Base-by-base conservation (phyloP, 2,888 invertebrate genomes). In the Hypena proboscidalis region DNA sequence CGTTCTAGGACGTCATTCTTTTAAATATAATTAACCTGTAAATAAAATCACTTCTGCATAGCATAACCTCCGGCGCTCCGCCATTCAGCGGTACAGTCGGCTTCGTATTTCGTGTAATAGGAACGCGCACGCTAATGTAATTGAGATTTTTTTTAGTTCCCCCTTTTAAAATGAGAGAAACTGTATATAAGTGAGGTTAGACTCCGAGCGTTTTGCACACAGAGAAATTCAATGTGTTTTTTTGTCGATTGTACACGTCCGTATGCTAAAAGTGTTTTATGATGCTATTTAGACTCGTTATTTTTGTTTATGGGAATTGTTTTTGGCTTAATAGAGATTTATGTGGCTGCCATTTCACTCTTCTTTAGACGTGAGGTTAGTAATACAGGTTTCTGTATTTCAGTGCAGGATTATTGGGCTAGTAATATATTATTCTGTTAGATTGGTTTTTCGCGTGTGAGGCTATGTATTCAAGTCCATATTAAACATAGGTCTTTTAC, bases 101-200 rank as follows among this genome's bases (percentile, higher is more conserved):
- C 21, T 53, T 59, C 72, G 65, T 69, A 69, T 78, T 79, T 71
- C 68, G 64, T 67, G 76, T 78, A 81, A 81, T 80, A 70, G 73
- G 59, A 70, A 67, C 72, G 66, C 65, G 61, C 72, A 68, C 70
- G 80, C 79, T 87, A 87, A 85, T 87, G 87, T 87, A 85, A 87
- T 87, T 85, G 85, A 77, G 68, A 74, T 61, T 74, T 65, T 77
- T 82, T 78, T 70, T 58, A 57, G 67, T 74, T 71, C 58, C 57
- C 64, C 60, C 70, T 75, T 77, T 79, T 70, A 69, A 72, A 79
- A 67, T 57, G 65, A 69, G 70, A 66, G 67, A 74, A 71, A 70
- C 64, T 66, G 64, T 66, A 60, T 69, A 65, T 65, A 56, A 59
- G 65, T 70, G 76, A 67, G 77, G 72, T 76, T 75, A 68, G 60